Evolutionary conservation across 1,140 invertebrate species (phyloP).

Genomic region (Alviniconcha marisindica): DNA sequence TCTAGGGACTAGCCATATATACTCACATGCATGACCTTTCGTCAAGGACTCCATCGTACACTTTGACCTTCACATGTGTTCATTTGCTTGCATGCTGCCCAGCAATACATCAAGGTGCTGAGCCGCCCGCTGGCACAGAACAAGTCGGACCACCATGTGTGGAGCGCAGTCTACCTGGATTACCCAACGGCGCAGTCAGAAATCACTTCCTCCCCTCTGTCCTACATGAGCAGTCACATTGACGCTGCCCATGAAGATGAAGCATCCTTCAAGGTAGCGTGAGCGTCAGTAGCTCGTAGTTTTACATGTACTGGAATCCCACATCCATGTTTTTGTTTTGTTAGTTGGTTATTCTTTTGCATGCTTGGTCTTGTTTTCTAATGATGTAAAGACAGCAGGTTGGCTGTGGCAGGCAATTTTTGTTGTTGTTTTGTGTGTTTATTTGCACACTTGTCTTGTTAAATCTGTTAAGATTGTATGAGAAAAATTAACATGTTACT

Average conservation of each 20-base stretch:
- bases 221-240: slow-evolving; percentile 25
- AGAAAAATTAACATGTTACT: too few species aligned
- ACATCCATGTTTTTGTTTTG: slow-evolving; percentile 83
- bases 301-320: too few species aligned
- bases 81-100: too few species aligned
- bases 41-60: too few species aligned
- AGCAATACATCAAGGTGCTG: slow-evolving; percentile 74
- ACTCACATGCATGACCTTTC: too few species aligned
- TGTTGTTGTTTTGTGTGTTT: background rate
- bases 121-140: slow-evolving; percentile 71
- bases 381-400: too few species aligned
- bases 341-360: background rate
- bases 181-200: slow-evolving; percentile 54
- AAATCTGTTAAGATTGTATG: too few species aligned
- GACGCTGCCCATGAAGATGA: slow-evolving; percentile 25
- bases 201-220: slow-evolving; percentile 13
- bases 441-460: background rate
- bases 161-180: slow-evolving; percentile 73
- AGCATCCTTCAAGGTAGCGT: slow-evolving; percentile 32
- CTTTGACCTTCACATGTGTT: too few species aligned
- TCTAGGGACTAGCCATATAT: too few species aligned
- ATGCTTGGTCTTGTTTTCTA: background rate
- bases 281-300: too few species aligned
- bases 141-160: slow-evolving; percentile 59
- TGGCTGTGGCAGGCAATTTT: background rate